Conservation (phyloP, 2,797 vertebrate species). For the Morus bassanus region DNA sequence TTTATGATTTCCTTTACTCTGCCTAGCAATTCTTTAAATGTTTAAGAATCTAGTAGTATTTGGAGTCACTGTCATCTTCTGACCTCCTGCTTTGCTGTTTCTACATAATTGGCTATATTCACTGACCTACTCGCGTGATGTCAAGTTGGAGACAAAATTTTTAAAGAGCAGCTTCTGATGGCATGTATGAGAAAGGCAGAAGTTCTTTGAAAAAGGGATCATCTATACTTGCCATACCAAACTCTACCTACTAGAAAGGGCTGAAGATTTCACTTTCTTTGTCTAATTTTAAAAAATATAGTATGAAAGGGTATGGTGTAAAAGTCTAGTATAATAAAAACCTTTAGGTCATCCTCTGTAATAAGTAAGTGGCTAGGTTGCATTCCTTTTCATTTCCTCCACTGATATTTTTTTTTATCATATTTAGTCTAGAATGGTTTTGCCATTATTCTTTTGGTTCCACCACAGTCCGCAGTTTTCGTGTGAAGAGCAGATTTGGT, state of each 20-base stretch:
- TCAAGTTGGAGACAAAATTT: neutral
- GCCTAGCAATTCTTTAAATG: neutral
- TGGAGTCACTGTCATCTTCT: neutral
- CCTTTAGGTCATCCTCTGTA: neutral
- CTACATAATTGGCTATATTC: neutral
- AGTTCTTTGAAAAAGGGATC: neutral
- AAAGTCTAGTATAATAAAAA: neutral
- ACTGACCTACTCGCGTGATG: neutral
- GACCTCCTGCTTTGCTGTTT: neutral
- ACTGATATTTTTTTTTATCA: neutral
- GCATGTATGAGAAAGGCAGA: neutral
- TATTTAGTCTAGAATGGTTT: neutral
- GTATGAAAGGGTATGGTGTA: neutral
- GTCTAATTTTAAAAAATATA: neutral
- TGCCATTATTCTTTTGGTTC: neutral
- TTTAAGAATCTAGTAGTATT: neutral
- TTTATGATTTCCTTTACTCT: neutral
- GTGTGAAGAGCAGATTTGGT: neutral
- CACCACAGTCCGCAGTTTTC: accelerated
- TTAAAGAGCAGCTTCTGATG: neutral
- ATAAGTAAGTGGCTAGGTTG: neutral
- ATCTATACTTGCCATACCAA: neutral
- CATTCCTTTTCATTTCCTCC: neutral
- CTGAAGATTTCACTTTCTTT: neutral
- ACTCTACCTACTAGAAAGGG: neutral